These are phyloP conservation scores for Phasia obesa DNA, from an alignment of 2,888 invertebrate species.

Conservation along the genomic window DNA sequence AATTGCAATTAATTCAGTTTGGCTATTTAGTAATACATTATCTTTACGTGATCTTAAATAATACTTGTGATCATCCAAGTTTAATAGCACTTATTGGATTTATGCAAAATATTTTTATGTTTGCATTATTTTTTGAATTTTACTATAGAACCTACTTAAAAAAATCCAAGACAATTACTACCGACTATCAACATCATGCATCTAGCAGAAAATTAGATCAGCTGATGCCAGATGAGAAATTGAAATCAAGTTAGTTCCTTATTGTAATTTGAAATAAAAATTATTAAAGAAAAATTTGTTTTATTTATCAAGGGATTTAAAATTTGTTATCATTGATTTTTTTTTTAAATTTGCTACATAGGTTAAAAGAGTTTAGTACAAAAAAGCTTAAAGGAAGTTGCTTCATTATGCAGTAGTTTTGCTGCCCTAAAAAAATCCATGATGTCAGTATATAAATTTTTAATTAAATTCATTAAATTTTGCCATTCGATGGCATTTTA, in stretches of 20 bases:
- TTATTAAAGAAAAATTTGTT: too few species aligned
- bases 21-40: slow-evolving; percentile 85
- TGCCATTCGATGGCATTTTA: too few species aligned
- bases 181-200: too few species aligned
- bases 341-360: too few species aligned
- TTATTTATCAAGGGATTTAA: too few species aligned
- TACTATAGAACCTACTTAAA: slow-evolving; percentile 79
- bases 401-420: too few species aligned
- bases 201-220: background rate
- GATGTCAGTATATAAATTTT: too few species aligned
- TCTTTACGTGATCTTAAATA: slow-evolving; percentile 80
- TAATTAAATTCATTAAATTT: too few species aligned
- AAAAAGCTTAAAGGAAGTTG: too few species aligned
- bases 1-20: slow-evolving; percentile 91
- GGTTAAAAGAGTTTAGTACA: too few species aligned
- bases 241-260: slow-evolving; percentile 45
- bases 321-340: too few species aligned
- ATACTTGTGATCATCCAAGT: slow-evolving; percentile 77
- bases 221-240: background rate
- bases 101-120: slow-evolving; percentile 81
- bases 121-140: slow-evolving; percentile 81
- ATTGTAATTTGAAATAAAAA: background rate
- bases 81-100: slow-evolving; percentile 76
- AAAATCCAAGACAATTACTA: slow-evolving; percentile 37
- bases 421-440: too few species aligned